Conservation (phyloP, 2,113 vertebrate genomes). For the Gallinago jamesoni region DNA sequence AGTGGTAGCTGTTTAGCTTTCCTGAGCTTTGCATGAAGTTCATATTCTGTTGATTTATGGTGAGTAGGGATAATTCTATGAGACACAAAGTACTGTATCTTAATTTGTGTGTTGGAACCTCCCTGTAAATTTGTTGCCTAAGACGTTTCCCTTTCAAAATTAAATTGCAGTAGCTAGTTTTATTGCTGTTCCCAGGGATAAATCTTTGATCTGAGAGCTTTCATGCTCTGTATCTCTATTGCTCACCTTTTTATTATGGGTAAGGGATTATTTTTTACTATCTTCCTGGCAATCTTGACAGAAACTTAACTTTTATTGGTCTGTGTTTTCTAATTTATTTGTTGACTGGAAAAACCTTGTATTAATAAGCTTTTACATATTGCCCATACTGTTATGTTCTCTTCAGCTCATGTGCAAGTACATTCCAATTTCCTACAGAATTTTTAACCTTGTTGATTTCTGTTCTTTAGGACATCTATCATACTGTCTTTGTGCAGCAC, state of each 20-base stretch:
- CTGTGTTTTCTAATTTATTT: slow-evolving; percentile 48
- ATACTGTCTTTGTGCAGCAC: background rate
- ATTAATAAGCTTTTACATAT: slow-evolving; percentile 48
- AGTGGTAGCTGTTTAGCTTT: background rate
- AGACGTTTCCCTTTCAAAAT: slow-evolving; percentile 73
- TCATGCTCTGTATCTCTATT: slow-evolving; percentile 57
- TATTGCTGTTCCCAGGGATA: slow-evolving; percentile 71
- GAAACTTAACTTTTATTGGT: slow-evolving; percentile 45
- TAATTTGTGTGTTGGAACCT: slow-evolving; percentile 67
- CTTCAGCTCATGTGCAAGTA: background rate
- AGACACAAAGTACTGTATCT: slow-evolving; percentile 54
- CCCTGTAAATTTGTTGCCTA: slow-evolving; percentile 69
- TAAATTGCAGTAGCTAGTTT: slow-evolving; percentile 73
- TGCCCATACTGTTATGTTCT: background rate
- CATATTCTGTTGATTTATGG: slow-evolving; percentile 65
- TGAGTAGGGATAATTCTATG: slow-evolving; percentile 38
- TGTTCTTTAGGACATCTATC: background rate
- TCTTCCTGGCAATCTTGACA: slow-evolving; percentile 55
- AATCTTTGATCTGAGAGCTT: slow-evolving; percentile 69
- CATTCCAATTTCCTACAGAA: background rate
- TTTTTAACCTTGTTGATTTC: background rate
- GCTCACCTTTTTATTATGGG: slow-evolving; percentile 65
- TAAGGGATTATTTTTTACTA: slow-evolving; percentile 63
- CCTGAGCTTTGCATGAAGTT: background rate
- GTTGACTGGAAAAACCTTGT: slow-evolving; percentile 26